Percentiles rank a stretch among this genome's conserved stretches.
Evolutionary conservation across 2,888 invertebrate species (phyloP).

Genomic region (Drosophila yooni): DNA sequence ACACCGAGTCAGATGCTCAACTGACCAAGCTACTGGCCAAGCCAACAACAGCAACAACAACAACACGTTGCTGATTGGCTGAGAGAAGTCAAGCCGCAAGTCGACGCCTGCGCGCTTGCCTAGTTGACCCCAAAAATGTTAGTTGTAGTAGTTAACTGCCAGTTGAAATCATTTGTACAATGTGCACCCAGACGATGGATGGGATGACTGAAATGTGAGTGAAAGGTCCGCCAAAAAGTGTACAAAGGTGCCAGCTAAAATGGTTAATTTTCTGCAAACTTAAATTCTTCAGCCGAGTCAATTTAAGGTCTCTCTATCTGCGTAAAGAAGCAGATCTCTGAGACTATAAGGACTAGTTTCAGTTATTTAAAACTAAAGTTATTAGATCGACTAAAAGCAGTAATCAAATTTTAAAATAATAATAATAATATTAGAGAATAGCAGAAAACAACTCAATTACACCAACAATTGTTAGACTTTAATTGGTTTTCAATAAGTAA

Average conservation of each 20-base stretch:
- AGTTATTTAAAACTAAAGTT: neutral
- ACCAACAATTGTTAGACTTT: too few species aligned
- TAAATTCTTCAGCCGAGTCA: neutral
- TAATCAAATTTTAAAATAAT: too few species aligned
- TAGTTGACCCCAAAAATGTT: slow-evolving; percentile 57
- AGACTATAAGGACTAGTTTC: neutral
- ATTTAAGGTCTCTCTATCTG: neutral
- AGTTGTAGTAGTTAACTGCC: slow-evolving; percentile 37
- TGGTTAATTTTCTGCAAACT: slow-evolving; percentile 6
- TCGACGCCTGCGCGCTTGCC: slow-evolving; percentile 41
- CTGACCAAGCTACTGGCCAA: slow-evolving; percentile 38
- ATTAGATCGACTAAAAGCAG: neutral
- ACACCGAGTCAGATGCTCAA: slow-evolving; percentile 26
- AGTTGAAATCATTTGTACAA: slow-evolving; percentile 44
- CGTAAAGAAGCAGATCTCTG: neutral
- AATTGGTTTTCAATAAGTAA: too few species aligned
- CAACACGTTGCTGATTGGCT: slow-evolving; percentile 28
- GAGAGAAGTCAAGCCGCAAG: slow-evolving; percentile 20
- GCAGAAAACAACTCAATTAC: too few species aligned
- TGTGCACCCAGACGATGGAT: slow-evolving; percentile 17
- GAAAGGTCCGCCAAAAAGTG: slow-evolving; percentile 39
- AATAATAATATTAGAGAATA: too few species aligned
- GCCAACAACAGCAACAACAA: slow-evolving; percentile 9
- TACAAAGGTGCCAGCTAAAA: neutral
- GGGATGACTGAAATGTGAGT: slow-evolving; percentile 25